Conservation (phyloP, 2,113 vertebrate genomes). For the Athene cunicularia region DNA sequence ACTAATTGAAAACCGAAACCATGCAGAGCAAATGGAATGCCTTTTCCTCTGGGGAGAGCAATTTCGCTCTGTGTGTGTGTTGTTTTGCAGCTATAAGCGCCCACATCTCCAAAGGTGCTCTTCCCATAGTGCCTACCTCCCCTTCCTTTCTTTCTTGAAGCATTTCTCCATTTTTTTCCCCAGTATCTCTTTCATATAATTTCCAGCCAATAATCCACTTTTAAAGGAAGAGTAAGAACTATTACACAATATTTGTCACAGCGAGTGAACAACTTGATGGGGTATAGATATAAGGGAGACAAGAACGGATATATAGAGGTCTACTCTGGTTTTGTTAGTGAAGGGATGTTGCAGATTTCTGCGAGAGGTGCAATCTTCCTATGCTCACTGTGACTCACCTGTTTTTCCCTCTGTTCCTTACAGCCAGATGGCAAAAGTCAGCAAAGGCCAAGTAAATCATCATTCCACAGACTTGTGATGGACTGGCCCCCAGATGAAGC, state of each 20-base stretch:
- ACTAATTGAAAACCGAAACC: slow-evolving; percentile 34
- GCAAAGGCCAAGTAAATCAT: slow-evolving; percentile 22
- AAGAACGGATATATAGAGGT: neutral
- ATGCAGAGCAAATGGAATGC: neutral
- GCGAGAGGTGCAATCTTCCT: neutral
- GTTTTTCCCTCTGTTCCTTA: slow-evolving; percentile 5
- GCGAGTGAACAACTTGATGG: neutral
- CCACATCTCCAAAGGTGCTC: neutral
- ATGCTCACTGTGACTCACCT: neutral
- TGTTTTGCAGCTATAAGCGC: neutral
- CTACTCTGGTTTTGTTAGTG: neutral
- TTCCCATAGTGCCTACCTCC: neutral
- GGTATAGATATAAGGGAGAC: neutral
- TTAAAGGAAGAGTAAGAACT: neutral
- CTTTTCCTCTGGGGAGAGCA: neutral
- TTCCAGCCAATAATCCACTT: neutral
- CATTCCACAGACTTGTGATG: neutral
- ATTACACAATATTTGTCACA: neutral
- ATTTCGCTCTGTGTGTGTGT: slow-evolving; percentile 1
- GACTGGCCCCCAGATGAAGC: neutral
- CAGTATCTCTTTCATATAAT: neutral
- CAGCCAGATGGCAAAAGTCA: slow-evolving; percentile 14
- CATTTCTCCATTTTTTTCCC: neutral
- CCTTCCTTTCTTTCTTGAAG: neutral
- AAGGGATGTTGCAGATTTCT: neutral